Base-by-base conservation (phyloP, 2,888 invertebrate species). In the Agriopis leucophaearia region DNA sequence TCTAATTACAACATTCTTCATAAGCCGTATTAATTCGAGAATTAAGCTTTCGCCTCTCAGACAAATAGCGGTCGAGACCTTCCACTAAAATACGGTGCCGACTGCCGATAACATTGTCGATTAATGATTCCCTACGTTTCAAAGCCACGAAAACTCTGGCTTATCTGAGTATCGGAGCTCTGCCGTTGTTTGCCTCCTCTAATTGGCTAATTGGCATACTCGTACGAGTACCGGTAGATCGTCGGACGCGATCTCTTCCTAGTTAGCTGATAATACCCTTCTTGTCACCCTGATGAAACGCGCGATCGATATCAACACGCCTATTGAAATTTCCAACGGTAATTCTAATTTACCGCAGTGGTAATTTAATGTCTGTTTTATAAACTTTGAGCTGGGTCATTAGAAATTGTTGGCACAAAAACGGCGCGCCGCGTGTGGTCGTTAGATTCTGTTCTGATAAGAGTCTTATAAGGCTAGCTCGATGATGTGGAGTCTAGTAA, bases 151-250 rank as follows among this genome's bases (percentile, higher is more conserved):
- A 78, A 78, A 79, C 75, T 60, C 76, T 72, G 67, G 72, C 73
- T 70, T 75, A 75, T 78, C 77, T 77, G 72, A 80, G 81, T 70
- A 68, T 69, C 68, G 51, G 51, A 61, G 64, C 60, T 51, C 47
- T 51, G 59, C 66, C 83, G 88, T 87, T 90, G 90, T 90, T 88
- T 83, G 86, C 82, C 81, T 81, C 84, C 90, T 92, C 92, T 94
- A 93, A 93, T 93, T 93, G 91, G 92, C 92, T 93, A 94, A 94
- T 94, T 94, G 93, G 92, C 90, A 91, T 91, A n/a, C n/a, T n/a
- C n/a, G n/a, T n/a, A 91, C 91, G 86, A 82, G 80, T 71, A 77
- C 81, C 87, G 89, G 88, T 89, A 89, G 88, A 90, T 91, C 89
- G 79, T 81, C 81, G 79, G 80, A 82, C 83, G 85, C 88, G 88